phyloP scores from a whole-genome alignment of 2,113 vertebrate genomes.

The Siniperca knerii region DNA sequence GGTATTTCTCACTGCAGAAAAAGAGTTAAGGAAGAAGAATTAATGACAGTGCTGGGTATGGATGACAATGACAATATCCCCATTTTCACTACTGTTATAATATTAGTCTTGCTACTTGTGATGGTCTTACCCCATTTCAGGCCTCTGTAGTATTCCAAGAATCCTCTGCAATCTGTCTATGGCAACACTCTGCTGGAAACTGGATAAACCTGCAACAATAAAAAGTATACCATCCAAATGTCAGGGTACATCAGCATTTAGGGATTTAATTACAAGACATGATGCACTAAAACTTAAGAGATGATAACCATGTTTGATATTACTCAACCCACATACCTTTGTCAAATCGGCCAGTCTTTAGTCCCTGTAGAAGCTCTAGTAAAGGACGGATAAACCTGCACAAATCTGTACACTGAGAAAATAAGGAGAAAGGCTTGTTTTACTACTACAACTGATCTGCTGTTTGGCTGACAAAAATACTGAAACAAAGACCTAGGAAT shows the following conservation, averaged over 20 bases:
- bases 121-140: constrained; percentile 89
- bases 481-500: not conserved
- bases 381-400: constrained; percentile 88
- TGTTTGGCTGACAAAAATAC: not conserved
- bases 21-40: not conserved
- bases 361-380: constrained; percentile 86
- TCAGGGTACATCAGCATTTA: not conserved
- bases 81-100: not conserved
- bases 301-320: not conserved
- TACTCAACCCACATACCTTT: constrained; percentile 81
- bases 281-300: not conserved
- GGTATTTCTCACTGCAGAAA: constrained; percentile 86
- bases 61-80: not conserved
- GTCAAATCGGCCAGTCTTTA: constrained; percentile 89
- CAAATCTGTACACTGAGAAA: constrained; percentile 88
- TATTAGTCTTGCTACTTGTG: not conserved
- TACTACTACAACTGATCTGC: not conserved
- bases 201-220: constrained; percentile 85
- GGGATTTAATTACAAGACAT: not conserved
- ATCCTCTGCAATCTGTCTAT: constrained; percentile 92
- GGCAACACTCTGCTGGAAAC: constrained; percentile 92
- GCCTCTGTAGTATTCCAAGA: constrained; percentile 90
- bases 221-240: not conserved
- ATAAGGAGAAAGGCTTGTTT: constrained; percentile 11
- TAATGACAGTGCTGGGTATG: not conserved